Evolutionary conservation across 2,888 invertebrate genomes (phyloP).

Genomic region (Noctua fimbriata): DNA sequence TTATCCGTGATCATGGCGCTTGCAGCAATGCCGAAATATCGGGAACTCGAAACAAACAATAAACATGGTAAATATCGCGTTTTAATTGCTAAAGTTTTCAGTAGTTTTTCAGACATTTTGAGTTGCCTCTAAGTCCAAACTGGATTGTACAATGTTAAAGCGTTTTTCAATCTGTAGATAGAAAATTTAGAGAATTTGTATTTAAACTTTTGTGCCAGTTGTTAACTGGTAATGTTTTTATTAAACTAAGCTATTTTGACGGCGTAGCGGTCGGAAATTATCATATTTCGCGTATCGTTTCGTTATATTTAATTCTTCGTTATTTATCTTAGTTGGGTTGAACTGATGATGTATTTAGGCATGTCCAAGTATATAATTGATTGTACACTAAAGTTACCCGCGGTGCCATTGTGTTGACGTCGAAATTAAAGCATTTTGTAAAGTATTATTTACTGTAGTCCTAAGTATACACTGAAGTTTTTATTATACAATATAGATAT

Average conservation of each 20-base stretch:
- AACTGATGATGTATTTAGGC: slow-evolving; percentile 24
- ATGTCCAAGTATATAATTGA: slow-evolving; percentile 36
- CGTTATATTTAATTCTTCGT: not conserved
- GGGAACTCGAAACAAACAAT: not conserved
- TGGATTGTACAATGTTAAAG: not conserved
- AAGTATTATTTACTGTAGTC: slow-evolving; percentile 74
- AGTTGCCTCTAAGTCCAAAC: not conserved
- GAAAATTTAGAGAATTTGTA: not conserved
- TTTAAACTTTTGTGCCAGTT: not conserved
- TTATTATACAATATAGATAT: slow-evolving; percentile 64
- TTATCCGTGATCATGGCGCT: not conserved
- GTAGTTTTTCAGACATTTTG: not conserved
- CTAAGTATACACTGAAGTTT: slow-evolving; percentile 62
- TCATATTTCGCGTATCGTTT: not conserved
- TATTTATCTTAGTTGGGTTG: not conserved
- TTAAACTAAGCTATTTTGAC: not conserved
- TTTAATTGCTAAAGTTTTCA: not conserved
- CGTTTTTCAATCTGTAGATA: not conserved
- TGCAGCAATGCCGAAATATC: not conserved
- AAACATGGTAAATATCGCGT: not conserved
- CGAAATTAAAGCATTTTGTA: slow-evolving; percentile 69
- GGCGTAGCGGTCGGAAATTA: not conserved
- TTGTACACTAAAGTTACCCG: slow-evolving; percentile 68
- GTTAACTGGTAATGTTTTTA: not conserved
- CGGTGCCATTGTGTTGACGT: slow-evolving; percentile 74